phyloP scores from a whole-genome alignment of 2,797 vertebrate species.

The Hippopotamyrus pictus region DNA sequence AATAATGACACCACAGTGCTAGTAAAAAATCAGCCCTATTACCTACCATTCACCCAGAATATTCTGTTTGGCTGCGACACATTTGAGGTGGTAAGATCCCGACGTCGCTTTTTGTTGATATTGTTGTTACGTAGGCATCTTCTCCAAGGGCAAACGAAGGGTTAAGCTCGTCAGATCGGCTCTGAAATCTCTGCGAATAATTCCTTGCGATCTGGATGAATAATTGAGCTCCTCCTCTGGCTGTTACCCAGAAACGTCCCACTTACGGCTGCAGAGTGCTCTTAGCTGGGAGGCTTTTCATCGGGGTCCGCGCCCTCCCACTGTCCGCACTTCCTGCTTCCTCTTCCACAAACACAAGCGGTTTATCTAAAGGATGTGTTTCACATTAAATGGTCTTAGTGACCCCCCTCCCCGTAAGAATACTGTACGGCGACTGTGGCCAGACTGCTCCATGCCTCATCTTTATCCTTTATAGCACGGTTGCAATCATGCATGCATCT shows the following conservation, averaged over 20 bases:
- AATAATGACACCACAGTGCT: not conserved
- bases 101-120: not conserved
- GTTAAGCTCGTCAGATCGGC: not conserved
- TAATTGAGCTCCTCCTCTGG: slow-evolving; percentile 20
- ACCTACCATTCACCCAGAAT: not conserved
- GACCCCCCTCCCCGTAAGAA: not conserved
- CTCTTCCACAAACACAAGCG: not conserved
- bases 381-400: not conserved
- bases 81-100: not conserved
- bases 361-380: not conserved
- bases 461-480: not conserved
- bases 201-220: slow-evolving; percentile 16
- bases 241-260: not conserved
- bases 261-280: not conserved
- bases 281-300: not conserved
- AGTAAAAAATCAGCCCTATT: not conserved
- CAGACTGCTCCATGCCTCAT: not conserved
- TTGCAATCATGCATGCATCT: not conserved
- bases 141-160: not conserved
- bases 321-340: not conserved
- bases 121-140: not conserved
- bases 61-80: not conserved
- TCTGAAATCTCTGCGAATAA: not conserved
- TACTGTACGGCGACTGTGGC: not conserved
- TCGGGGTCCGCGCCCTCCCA: not conserved